A percentile compares a stretch with the other conserved stretches of the same genome.
Evolutionary conservation across 2,888 invertebrate genomes (phyloP).

Genomic region (Ichneumoninae sp.): DNA sequence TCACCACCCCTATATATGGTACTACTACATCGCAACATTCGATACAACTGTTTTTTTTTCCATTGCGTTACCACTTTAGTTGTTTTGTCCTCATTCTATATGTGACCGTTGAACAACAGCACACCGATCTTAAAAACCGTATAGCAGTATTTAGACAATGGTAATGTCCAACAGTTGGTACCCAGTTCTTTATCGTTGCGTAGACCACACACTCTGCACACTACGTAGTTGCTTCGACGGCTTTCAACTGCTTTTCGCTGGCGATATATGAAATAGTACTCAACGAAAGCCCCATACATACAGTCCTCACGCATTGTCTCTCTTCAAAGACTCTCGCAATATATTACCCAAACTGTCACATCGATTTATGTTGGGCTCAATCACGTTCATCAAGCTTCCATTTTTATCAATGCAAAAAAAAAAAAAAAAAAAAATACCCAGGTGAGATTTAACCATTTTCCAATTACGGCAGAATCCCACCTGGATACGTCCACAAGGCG

Average conservation of each 20-base stretch:
- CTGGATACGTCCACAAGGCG: no score
- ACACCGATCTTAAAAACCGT: conserved; percentile 66
- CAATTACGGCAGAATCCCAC: no score
- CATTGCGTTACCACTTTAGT: conserved; percentile 33
- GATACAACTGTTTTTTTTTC: conserved; percentile 25
- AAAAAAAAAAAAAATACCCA: no score
- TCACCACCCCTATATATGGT: conserved; percentile 32
- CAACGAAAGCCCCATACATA: conserved; percentile 34
- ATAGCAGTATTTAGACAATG: conserved; percentile 83
- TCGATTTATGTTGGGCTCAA: background rate
- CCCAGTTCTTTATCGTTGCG: conserved; percentile 75
- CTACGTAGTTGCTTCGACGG: conserved; percentile 80
- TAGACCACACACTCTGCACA: conserved; percentile 71
- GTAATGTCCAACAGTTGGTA: conserved; percentile 84
- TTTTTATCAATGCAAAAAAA: conserved; percentile 12
- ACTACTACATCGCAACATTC: conserved; percentile 33
- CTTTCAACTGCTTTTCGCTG: conserved; percentile 60
- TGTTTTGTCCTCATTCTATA: conserved; percentile 47
- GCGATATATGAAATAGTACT: conserved; percentile 30
- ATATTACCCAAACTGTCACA: background rate
- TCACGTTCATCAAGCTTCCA: conserved; percentile 10
- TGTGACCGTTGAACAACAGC: conserved; percentile 64
- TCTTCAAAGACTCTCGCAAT: background rate
- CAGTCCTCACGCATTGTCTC: conserved; percentile 9
- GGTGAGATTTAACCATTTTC: no score